phyloP scores from a whole-genome alignment of 2,797 vertebrate genomes.

The Intellagama lesueurii region DNA sequence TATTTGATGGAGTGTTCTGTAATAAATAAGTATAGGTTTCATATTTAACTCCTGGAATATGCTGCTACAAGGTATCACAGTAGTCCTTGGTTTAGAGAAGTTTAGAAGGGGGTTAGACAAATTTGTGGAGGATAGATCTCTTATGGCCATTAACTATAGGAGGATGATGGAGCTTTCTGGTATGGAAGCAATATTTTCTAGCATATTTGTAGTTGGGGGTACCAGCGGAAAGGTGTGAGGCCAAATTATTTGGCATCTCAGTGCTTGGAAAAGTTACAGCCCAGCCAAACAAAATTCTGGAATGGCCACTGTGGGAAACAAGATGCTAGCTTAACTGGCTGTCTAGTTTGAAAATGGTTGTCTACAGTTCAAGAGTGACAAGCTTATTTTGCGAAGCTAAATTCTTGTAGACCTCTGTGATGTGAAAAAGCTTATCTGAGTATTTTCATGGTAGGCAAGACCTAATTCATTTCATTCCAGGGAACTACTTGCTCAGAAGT shows the following conservation, averaged over 20 bases:
- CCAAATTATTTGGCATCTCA: neutral
- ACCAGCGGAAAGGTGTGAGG: neutral
- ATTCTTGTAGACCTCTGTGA: neutral
- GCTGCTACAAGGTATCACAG: neutral
- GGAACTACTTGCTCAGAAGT: slow-evolving; percentile 59
- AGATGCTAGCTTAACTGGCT: neutral
- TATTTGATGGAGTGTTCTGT: neutral
- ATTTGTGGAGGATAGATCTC: neutral
- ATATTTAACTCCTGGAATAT: neutral
- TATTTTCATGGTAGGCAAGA: slow-evolving; percentile 37
- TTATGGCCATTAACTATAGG: neutral
- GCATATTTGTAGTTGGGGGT: neutral
- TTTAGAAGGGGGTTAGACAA: neutral
- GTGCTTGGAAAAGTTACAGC: no score
- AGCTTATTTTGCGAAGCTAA: neutral
- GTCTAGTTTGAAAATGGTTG: neutral
- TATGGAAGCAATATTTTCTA: neutral
- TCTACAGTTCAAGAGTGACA: neutral
- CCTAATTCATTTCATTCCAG: slow-evolving; percentile 57
- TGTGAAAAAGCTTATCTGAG: slow-evolving; percentile 26
- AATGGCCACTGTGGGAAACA: neutral
- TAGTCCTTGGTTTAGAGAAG: neutral
- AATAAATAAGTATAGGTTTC: neutral
- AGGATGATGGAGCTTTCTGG: neutral
- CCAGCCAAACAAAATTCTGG: no score